Evolutionary conservation across 2,888 invertebrate species (phyloP), one percentile per base, ranked within the genome.

Genomic region (Diadromus collaris): DNA sequence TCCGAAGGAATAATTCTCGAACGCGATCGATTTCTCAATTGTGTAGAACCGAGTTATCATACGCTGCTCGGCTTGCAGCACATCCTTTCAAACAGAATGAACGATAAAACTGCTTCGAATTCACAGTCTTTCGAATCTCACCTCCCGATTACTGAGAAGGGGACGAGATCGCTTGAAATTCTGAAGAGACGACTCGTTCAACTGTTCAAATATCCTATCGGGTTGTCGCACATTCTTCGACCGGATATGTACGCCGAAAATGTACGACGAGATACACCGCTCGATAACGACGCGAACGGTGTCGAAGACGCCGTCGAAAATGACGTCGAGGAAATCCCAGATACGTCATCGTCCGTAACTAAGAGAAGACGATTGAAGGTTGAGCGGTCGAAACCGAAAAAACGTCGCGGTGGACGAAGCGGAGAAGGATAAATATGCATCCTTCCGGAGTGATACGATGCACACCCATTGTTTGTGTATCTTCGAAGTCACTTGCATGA

Each of bases 121-220:
- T 10, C 21, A 5, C n/a, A 6, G 38, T 19, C 21, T 10, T 10
- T 19, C 4, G 44, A 27, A 38, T 27, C 32, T 0, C n/a, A n/a
- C n/a, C 6, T 2, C 0, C 54, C 63, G 44, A 24, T 24, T 54
- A 79, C 54, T 19, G 5, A 32, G 5, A 56, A 67, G 29, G 46
- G 27, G 3, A 24, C 24, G 6, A 51, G 6, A 63, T 54, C 77
- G 1, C 61, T 77, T 61, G 51, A 41, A 19, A 46, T 83, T 58
- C 82, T 90, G 6, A 86, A 83, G 78, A 83, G 65, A 38, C 86
- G 90, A 19, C 83, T 89, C 16, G 38, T 85, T 27, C 85, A 86
- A 56, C 82, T 90, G 48, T 90, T 90, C 67, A 86, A 86, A 63
- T 86, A 87, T 79, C 89, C 90, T 0, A 83, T 88, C 78, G 85